A percentile compares a stretch with the other conserved stretches of the same genome.
phyloP scores from a whole-genome alignment of 2,888 invertebrate species.

The Panzeria rudis region DNA sequence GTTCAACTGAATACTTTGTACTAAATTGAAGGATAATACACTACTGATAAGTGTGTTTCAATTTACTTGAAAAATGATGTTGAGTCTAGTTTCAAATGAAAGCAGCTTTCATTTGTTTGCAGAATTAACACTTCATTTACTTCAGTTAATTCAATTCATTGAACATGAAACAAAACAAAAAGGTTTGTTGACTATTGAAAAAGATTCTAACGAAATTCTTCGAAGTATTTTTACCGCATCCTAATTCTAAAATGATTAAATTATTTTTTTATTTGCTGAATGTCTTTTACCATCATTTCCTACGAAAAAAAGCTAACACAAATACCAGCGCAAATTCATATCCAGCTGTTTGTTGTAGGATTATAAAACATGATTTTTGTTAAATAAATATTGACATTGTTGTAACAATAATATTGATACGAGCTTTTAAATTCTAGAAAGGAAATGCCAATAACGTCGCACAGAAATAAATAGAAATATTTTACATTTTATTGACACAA shows the following conservation, averaged over 20 bases:
- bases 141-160: neutral
- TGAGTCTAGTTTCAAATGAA: no score
- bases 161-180: neutral
- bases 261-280: no score
- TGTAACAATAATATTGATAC: constrained; percentile 29
- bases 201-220: neutral
- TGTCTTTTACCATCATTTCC: neutral
- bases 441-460: constrained; percentile 7
- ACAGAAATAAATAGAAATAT: constrained; percentile 14
- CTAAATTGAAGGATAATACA: no score
- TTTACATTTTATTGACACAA: constrained; percentile 33
- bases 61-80: no score
- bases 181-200: neutral
- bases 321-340: neutral
- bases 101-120: neutral
- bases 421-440: neutral
- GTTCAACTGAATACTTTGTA: no score
- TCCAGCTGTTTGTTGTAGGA: neutral
- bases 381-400: constrained; percentile 26
- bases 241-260: neutral
- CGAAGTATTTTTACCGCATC: neutral
- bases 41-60: no score
- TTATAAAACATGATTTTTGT: neutral
- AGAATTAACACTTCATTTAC: neutral
- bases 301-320: neutral